phyloP scores from a whole-genome alignment of 2,113 vertebrate species.

The Heterotilapia buettikoferi region DNA sequence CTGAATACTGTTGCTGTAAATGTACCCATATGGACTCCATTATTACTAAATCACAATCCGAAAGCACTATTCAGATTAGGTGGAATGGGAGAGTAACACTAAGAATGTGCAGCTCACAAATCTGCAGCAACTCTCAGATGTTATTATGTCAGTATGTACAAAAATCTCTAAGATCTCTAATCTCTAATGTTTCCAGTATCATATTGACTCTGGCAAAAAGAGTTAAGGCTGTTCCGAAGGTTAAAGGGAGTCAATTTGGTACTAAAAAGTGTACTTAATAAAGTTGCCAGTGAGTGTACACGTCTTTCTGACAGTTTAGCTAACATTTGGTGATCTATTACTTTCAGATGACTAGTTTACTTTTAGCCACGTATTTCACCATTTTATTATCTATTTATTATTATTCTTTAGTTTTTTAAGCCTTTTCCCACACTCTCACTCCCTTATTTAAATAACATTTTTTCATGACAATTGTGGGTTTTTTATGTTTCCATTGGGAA shows the following conservation, averaged over 20 bases:
- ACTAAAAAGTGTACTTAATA: not conserved
- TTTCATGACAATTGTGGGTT: not conserved
- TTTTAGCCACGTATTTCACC: not conserved
- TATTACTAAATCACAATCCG: not conserved
- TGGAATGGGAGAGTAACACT: not conserved
- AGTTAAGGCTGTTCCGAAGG: not conserved
- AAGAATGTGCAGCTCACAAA: not conserved
- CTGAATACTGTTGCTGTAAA: not conserved
- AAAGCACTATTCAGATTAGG: not conserved
- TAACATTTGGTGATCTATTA: not conserved
- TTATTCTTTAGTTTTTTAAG: not conserved
- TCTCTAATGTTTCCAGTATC: not conserved
- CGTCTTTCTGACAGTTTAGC: not conserved
- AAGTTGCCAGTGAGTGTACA: not conserved
- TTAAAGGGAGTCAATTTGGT: not conserved
- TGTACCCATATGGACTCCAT: not conserved
- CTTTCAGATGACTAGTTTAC: not conserved
- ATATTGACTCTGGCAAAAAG: not conserved
- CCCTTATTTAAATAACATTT: not conserved
- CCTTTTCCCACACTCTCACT: not conserved
- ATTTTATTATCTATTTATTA: not conserved
- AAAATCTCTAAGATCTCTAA: not conserved
- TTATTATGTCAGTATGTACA: not conserved
- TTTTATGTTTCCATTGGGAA: not conserved
- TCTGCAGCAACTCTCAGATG: not conserved